Percentiles rank a stretch among this genome's conserved stretches.
These are phyloP conservation scores for Holotrichia oblita DNA, from an alignment of 1,140 invertebrate genomes.

Conservation along the genomic window DNA sequence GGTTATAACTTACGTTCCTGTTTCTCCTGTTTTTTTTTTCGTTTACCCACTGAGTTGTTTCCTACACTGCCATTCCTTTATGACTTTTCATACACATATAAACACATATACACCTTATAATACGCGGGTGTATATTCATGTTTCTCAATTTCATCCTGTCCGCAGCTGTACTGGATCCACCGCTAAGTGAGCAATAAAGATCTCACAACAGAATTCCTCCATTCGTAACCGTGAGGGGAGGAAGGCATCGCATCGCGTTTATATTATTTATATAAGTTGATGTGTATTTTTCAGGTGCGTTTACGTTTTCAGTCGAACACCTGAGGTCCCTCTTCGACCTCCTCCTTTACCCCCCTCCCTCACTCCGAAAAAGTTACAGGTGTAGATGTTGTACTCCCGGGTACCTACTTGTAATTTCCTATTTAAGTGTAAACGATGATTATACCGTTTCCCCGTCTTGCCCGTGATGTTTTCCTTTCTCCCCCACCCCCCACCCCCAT, in stretches of 20 bases:
- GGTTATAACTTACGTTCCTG: slow-evolving; percentile 26
- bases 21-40: too few relatives aligned
- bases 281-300: slow-evolving; percentile 37
- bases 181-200: slow-evolving; percentile 45
- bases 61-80: slow-evolving; percentile 43
- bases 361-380: too few relatives aligned
- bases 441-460: slow-evolving; percentile 16
- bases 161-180: slow-evolving; percentile 42
- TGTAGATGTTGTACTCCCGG: too few relatives aligned
- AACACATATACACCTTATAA: slow-evolving; percentile 20
- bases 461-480: background rate
- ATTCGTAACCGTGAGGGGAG: background rate
- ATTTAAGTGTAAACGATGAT: slow-evolving; percentile 40
- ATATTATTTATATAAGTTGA: slow-evolving; percentile 38
- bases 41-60: slow-evolving; percentile 41
- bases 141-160: slow-evolving; percentile 43
- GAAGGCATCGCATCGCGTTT: slow-evolving; percentile 34
- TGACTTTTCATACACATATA: slow-evolving; percentile 45
- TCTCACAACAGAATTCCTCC: background rate
- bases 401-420: slow-evolving; percentile 27
- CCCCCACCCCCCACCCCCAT: background rate
- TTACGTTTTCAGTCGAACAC: slow-evolving; percentile 26
- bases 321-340: background rate
- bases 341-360: too few relatives aligned
- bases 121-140: slow-evolving; percentile 33